Evolutionary conservation across 2,113 vertebrate genomes (phyloP).

Genomic region (Anarhynchus alexandrinus): DNA sequence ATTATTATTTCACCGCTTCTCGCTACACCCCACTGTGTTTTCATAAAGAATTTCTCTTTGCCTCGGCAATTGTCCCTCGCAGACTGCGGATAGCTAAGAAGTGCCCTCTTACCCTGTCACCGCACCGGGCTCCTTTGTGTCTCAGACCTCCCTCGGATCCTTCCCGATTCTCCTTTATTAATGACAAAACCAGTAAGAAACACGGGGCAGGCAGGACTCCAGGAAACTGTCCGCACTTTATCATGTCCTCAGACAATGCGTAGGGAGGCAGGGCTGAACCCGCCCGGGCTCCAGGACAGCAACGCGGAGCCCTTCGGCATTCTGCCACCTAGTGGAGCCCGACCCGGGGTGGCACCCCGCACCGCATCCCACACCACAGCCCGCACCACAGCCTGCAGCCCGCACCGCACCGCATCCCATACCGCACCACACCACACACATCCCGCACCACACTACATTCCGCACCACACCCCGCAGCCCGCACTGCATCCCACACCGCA

Average conservation of each 20-base stretch:
- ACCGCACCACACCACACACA: background rate
- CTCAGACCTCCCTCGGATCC: constrained; percentile 15
- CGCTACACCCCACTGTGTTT: background rate
- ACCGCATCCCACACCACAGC: background rate
- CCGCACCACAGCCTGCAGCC: background rate
- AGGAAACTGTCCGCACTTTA: background rate
- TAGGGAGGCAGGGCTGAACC: background rate
- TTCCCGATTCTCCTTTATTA: background rate
- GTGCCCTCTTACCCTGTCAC: background rate
- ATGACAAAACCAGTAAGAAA: background rate
- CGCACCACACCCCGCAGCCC: background rate
- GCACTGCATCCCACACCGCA: background rate
- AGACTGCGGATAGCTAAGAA: background rate
- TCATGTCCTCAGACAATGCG: background rate
- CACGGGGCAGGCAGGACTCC: background rate
- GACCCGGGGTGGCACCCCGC: background rate
- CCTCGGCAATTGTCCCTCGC: background rate
- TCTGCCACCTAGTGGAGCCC: constrained; percentile 41
- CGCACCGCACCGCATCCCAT: background rate
- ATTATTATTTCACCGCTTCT: background rate
- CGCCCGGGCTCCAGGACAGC: background rate
- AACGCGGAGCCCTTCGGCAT: background rate
- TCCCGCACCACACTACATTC: no score
- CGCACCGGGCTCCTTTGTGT: background rate
- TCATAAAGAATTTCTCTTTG: background rate